phyloP scores from a whole-genome alignment of 2,113 vertebrate species.

The Zosterops lateralis region DNA sequence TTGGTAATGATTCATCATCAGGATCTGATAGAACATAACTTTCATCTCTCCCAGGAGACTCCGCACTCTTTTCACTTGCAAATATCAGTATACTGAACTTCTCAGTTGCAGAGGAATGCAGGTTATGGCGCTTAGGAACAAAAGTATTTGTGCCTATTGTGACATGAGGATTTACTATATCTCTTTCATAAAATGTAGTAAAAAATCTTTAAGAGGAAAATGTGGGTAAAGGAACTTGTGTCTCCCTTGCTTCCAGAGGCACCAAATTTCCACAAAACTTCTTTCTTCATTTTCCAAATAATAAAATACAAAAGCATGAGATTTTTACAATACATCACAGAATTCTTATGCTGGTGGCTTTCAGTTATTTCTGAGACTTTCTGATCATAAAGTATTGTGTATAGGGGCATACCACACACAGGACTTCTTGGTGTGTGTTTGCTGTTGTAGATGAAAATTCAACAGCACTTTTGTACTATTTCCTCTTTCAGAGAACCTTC shows the following conservation, averaged over 20 bases:
- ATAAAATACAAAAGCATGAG: background rate
- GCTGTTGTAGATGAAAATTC: background rate
- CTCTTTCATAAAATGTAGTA: background rate
- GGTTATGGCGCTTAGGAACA: background rate
- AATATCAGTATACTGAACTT: background rate
- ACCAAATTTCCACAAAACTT: background rate
- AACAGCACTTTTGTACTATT: background rate
- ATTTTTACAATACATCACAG: background rate
- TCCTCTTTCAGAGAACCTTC: background rate
- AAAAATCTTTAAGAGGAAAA: background rate
- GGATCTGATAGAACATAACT: background rate
- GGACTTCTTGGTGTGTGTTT: background rate
- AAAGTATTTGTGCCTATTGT: background rate
- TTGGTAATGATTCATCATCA: background rate
- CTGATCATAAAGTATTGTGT: background rate
- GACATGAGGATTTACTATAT: background rate
- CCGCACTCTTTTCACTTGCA: background rate
- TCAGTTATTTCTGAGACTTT: background rate
- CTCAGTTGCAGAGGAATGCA: accelerated
- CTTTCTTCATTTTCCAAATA: background rate
- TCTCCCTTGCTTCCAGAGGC: background rate
- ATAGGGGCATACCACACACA: background rate
- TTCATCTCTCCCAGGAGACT: background rate
- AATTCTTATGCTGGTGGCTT: background rate
- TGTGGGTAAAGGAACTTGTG: background rate